Evolutionary conservation across 2,113 vertebrate species (phyloP), one percentile per base, ranked within the genome.

Genomic region (Nothocercus nigrocapillus): DNA sequence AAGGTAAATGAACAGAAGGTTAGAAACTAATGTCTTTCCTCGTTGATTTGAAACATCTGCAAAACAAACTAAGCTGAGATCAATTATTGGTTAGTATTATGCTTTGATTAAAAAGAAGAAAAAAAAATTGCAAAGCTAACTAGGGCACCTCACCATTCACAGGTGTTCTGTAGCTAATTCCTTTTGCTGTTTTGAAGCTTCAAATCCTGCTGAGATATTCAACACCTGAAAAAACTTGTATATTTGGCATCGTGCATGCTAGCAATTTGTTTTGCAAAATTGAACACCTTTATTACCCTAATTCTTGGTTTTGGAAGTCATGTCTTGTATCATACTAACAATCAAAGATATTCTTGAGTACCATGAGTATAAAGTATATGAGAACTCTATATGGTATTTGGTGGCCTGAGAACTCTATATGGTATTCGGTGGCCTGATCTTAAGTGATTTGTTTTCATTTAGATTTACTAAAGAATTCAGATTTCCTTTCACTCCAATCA

Each of bases 301-400:
- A 75, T 77, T 53, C 56, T 72, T 73, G 38, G 19, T 91, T 96
- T 91, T 80, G 89, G 87, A 89, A 89, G 95, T 73, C 49, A 20
- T 69, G n/a, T 9, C 58, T 94, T 78, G 13, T 64, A 77, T 90
- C 82, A 64, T 13, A 11, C 27, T 83, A 68, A 61, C 38, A 93
- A 90, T 6, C 18, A 87, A 51, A 27, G n/a, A 15, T 69, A 2
- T 53, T 80, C 13, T 2, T 58, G 77, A 85, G 12, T 28, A 22
- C 21, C 28, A 10, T n/a, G 11, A 4, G 9, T 44, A 34, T 78
- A 30, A 92, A 78, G 12, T 49, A 28, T 9, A 22, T 0, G 0
- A 17, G 3, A 11, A 49, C 16, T 68, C 58, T 16, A 28, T 38
- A 18, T 63, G 16, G 7, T 15, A 12, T 74, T 61, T 66, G 30